Evolutionary conservation across 2,888 invertebrate genomes (phyloP), one percentile per base, ranked within the genome.

Genomic region (Bembecia ichneumoniformis): DNA sequence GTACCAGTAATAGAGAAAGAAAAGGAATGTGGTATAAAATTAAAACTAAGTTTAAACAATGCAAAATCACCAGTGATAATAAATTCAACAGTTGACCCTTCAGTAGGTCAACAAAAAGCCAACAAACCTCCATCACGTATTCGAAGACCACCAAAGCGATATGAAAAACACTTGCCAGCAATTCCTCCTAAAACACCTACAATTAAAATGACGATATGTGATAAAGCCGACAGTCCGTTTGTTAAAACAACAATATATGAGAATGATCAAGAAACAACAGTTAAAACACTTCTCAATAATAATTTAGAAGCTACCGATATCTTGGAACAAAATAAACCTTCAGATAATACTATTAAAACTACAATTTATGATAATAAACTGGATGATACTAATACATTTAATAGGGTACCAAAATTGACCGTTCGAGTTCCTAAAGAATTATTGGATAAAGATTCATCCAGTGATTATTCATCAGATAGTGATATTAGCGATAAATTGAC

Each of bases 381-480:
- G 53, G 82, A 84, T 56, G 79, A 81, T 59, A 65, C 71, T 44
- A 84, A 82, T 58, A 78, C 82, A 60, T 67, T 87, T 51, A 87
- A 87, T 68, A 90, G 89, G 75, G 91, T 91, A 56, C 92, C 91
- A 59, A 93, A 93, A 74, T 79, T 93, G 49, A 93, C 92, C 57
- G 82, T 93, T 17, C 90, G 92, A 71, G 88, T 91, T 58, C 90
- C 91, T 46, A 90, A 90, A 70, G 89, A 90, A 63, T 89, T 89
- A 53, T 67, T 84, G 53, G 88, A 87, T 58, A 87, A 84, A 66
- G 82, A 84, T 64, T 86, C 87, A 49, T 87, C 88, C 28, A 87
- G 82, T 73, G 88, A 88, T 60, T 82, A 84, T 59, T 87, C 88
- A 54, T 87, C 84, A 53, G 89, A 89, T 55, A 90, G 89, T 77